Evolutionary conservation across 2,888 invertebrate genomes (phyloP), one percentile per base, ranked within the genome.

Genomic region (Synergus laeviventris): DNA sequence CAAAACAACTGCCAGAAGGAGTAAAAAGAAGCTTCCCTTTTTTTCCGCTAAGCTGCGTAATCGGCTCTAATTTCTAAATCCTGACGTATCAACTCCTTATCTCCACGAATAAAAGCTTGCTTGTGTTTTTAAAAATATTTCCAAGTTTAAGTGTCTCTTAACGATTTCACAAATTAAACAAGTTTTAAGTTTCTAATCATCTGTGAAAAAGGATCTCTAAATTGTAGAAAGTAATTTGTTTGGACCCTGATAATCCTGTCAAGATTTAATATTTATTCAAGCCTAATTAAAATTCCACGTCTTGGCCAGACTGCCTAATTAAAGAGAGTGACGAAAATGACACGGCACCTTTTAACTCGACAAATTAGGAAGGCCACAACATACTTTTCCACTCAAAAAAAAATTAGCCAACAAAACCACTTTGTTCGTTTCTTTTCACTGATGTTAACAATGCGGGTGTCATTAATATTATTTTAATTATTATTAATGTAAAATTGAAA

Each of bases 261-360:
- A 49, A 70, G 70, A 36, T 49, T 16, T 70, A 49, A 64, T 64
- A 70, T 70, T 70, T 70, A 70, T 70, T 70, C 70, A 31, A 70
- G 49, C 31, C 31, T 49, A 70, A 70, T 70, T 70, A 70, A 70
- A 70, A 70, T 70, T 70, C 70, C 36, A 49, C 49, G 49, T 49
- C 24, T 49, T 70, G 24, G 12, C 21, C 59, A 24, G 59, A 59
- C 21, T 59, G 3, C 36, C 70, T 70, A 70, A 70, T 70, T 70
- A 70, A 70, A 70, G 16, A 70, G 36, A 70, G 70, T 70, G 70
- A 70, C 70, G 70, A 54, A 70, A 70, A 49, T 70, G 70, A 70
- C 70, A 70, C 31, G 36, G 70, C 70, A 70, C 36, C 49, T 70
- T 70, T 49, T 12, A 49, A 36, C 16, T 31, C 49, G 49, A 70